Conservation (phyloP, 2,797 vertebrate species). For the Knipowitschia caucasica region DNA sequence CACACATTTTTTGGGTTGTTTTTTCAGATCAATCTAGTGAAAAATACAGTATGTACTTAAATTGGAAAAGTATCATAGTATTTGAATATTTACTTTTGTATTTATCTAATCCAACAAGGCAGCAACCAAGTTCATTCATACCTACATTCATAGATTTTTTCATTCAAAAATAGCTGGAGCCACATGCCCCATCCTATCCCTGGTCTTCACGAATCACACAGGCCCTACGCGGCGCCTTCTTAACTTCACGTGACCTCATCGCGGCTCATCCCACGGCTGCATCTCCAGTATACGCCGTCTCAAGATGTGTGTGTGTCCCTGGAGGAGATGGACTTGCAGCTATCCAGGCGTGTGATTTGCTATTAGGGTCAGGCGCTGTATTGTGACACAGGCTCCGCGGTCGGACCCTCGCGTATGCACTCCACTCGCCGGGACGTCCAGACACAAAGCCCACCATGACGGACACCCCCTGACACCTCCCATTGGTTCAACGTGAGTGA, state of each 20-base stretch:
- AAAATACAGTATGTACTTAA: too few relatives aligned
- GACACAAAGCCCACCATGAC: conserved; percentile 30
- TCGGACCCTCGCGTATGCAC: conserved; percentile 45
- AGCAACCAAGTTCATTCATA: too few relatives aligned
- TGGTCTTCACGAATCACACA: too few relatives aligned
- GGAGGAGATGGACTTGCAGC: conserved; percentile 64
- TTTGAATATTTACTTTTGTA: too few relatives aligned
- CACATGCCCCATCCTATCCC: too few relatives aligned
- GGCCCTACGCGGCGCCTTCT: neutral
- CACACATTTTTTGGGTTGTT: too few relatives aligned
- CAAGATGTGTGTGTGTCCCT: conserved; percentile 61
- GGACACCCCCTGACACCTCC: conserved; percentile 16
- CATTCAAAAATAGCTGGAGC: too few relatives aligned
- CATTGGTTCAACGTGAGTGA: conserved; percentile 23
- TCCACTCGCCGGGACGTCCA: conserved; percentile 41
- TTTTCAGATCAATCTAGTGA: too few relatives aligned
- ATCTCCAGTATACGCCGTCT: conserved; percentile 43
- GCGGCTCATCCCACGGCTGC: conserved; percentile 29
- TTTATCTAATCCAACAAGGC: too few relatives aligned
- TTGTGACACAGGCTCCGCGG: conserved; percentile 53
- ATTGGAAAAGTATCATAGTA: too few relatives aligned
- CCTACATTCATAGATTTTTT: too few relatives aligned
- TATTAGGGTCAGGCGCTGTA: conserved; percentile 69
- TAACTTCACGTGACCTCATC: neutral
- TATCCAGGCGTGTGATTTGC: conserved; percentile 69